Conservation (phyloP, 2,113 vertebrate species). For the Lycaon pictus region DNA sequence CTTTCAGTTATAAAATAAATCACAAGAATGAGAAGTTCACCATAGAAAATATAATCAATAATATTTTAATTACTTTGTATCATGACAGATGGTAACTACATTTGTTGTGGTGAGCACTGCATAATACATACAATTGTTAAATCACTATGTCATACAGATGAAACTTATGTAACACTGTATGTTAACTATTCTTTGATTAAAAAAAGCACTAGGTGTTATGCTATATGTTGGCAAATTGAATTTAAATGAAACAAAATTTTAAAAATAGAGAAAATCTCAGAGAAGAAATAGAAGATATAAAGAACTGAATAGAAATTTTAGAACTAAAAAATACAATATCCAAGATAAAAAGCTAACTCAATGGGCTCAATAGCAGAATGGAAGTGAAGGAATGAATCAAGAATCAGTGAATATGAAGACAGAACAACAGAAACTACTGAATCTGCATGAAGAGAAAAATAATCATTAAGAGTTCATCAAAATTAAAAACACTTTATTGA, state of each 20-base stretch:
- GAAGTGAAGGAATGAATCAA: not conserved
- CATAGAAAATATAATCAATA: not conserved
- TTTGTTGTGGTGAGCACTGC: not conserved
- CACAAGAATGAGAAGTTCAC: not conserved
- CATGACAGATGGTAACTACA: not conserved
- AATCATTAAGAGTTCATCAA: slow-evolving; percentile 37
- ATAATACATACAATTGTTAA: not conserved
- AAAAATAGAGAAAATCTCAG: not conserved
- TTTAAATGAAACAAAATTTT: no score
- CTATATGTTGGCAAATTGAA: no score
- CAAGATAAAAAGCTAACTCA: slow-evolving; percentile 57
- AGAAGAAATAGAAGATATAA: slow-evolving; percentile 30
- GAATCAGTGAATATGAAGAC: not conserved
- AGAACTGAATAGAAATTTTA: not conserved
- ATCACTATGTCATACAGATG: not conserved
- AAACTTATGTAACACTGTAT: not conserved
- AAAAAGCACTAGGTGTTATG: not conserved
- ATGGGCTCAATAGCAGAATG: not conserved
- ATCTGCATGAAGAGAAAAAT: slow-evolving; percentile 36
- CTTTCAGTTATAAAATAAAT: not conserved
- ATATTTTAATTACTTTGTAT: not conserved
- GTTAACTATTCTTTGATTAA: not conserved
- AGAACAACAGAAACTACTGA: not conserved
- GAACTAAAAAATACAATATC: slow-evolving; percentile 12
- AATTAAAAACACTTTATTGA: slow-evolving; percentile 14